A percentile compares a stretch with the other conserved stretches of the same genome.
Conservation (phyloP, 1,140 invertebrate genomes). For the Drosophila leontia region DNA sequence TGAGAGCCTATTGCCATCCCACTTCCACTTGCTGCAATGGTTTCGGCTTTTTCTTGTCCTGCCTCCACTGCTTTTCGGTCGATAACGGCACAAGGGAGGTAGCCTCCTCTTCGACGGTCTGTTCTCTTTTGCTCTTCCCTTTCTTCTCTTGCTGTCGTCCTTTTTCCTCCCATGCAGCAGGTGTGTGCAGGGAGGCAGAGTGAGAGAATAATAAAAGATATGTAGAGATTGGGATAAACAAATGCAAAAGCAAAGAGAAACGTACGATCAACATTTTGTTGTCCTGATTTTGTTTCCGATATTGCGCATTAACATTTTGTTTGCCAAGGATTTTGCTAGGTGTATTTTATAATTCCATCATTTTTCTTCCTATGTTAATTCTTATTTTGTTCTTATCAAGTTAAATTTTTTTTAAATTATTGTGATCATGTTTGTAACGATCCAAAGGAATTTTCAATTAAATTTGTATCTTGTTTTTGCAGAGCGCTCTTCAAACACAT, state of each 20-base stretch:
- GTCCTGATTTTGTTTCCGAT: neutral
- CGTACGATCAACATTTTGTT: conserved; percentile 12
- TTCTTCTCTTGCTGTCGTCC: conserved; percentile 28
- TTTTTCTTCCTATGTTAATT: neutral
- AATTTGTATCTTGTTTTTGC: neutral
- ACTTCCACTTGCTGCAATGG: conserved; percentile 32
- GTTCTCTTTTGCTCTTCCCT: conserved; percentile 6
- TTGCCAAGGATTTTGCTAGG: neutral
- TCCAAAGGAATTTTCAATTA: neutral
- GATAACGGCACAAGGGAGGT: conserved; percentile 36
- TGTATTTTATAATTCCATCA: neutral
- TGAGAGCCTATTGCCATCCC: conserved; percentile 26
- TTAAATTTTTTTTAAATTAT: neutral
- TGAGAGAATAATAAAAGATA: neutral
- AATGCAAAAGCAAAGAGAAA: neutral
- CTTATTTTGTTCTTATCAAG: neutral
- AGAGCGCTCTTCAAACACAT: conserved; percentile 80
- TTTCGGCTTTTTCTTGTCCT: conserved; percentile 12
- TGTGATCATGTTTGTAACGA: neutral
- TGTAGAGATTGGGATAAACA: neutral
- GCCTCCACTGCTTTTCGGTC: conserved; percentile 27
- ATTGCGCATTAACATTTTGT: neutral
- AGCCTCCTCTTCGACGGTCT: conserved; percentile 3
- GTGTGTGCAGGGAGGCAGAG: conserved; percentile 25
- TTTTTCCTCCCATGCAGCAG: conserved; percentile 42